These are phyloP conservation scores for Hypselothyrea guttata DNA, from an alignment of 2,888 invertebrate species.

Conservation along the genomic window DNA sequence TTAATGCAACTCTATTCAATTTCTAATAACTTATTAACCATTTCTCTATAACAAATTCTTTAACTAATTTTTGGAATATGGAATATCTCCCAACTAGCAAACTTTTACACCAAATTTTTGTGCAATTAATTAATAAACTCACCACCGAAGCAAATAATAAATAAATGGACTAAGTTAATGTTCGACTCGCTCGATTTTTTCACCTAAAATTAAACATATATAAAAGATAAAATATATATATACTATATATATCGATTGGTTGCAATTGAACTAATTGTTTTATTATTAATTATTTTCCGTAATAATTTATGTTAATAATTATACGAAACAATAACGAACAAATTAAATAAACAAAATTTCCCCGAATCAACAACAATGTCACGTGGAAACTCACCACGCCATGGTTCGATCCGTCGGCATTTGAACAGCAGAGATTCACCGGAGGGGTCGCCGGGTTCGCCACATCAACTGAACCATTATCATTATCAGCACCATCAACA, in stretches of 20 bases:
- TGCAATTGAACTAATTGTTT: constrained; percentile 67
- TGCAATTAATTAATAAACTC: constrained; percentile 68
- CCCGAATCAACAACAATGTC: constrained; percentile 65
- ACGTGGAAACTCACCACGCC: constrained; percentile 82
- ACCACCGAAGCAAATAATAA: constrained; percentile 49
- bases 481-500: constrained; percentile 57
- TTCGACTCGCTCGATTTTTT: constrained; percentile 70
- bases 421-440: constrained; percentile 65
- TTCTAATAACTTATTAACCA: too few species aligned
- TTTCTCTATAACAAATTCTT: too few species aligned
- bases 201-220: constrained; percentile 49
- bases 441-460: constrained; percentile 58
- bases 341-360: constrained; percentile 20
- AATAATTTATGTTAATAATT: constrained; percentile 50
- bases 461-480: constrained; percentile 61
- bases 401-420: constrained; percentile 74
- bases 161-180: constrained; percentile 45
- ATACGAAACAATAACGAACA: constrained; percentile 26
- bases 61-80: constrained; percentile 57
- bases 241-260: constrained; percentile 58
- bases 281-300: constrained; percentile 76
- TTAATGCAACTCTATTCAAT: too few species aligned
- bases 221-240: constrained; percentile 12
- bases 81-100: constrained; percentile 64
- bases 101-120: constrained; percentile 70